A percentile compares a stretch with the other conserved stretches of the same genome.
These are phyloP conservation scores for Liodrosophila aerea DNA, from an alignment of 2,888 invertebrate genomes.

Conservation along the genomic window DNA sequence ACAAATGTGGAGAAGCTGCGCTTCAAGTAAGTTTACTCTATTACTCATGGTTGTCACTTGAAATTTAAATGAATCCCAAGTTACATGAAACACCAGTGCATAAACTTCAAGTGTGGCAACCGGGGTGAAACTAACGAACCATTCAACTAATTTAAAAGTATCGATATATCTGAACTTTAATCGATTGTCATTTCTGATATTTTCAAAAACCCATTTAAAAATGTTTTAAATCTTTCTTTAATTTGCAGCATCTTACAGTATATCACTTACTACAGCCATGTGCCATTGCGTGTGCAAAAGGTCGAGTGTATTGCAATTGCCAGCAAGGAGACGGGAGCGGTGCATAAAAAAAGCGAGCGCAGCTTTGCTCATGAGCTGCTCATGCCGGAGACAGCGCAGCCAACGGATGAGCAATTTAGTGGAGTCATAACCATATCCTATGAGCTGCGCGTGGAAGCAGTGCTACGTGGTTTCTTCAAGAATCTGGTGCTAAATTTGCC, in stretches of 20 bases:
- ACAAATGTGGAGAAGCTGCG: conserved; percentile 82
- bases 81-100: too few species aligned
- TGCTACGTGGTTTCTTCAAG: conserved; percentile 81
- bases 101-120: too few species aligned
- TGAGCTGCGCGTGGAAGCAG: conserved; percentile 81
- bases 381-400: conserved; percentile 80
- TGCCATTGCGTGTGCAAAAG: conserved; percentile 77
- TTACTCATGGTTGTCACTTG: neutral
- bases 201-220: too few species aligned
- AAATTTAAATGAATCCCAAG: neutral
- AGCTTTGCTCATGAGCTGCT: conserved; percentile 81
- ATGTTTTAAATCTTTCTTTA: too few species aligned
- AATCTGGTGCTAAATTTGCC: conserved; percentile 80
- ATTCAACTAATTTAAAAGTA: too few species aligned
- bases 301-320: conserved; percentile 78
- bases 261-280: conserved; percentile 78
- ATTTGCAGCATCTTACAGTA: conserved; percentile 68
- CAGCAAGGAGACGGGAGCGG: conserved; percentile 81
- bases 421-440: conserved; percentile 79
- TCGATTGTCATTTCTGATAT: too few species aligned
- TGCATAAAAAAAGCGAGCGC: conserved; percentile 81
- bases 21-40: conserved; percentile 60
- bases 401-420: conserved; percentile 74
- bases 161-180: too few species aligned
- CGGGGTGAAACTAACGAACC: too few species aligned